phyloP scores from a whole-genome alignment of 2,113 vertebrate species.

The Nesoenas mayeri region DNA sequence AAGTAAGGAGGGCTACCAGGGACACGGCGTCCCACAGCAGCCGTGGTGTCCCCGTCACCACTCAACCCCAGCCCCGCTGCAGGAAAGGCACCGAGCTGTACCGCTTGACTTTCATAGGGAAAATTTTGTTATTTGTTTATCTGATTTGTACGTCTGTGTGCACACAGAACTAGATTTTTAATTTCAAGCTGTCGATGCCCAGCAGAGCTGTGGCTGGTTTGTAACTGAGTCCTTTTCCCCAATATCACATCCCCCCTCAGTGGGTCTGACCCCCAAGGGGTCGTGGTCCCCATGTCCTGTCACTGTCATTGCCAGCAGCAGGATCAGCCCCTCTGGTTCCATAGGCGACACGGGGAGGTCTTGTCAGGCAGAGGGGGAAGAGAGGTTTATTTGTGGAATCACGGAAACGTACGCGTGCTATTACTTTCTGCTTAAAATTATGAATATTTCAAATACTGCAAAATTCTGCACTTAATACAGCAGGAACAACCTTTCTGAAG shows the following conservation, averaged over 20 bases:
- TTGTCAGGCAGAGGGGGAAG: too few species aligned
- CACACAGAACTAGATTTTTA: too few species aligned
- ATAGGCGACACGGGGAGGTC: fast-evolving
- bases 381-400: background rate
- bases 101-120: too few species aligned
- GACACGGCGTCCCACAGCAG: too few species aligned
- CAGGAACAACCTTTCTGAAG: background rate
- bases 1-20: too few species aligned
- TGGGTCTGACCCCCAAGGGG: background rate
- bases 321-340: fast-evolving
- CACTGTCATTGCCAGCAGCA: fast-evolving
- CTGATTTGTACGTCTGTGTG: too few species aligned
- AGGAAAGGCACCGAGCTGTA: too few species aligned
- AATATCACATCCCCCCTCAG: fast-evolving
- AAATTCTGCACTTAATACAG: background rate
- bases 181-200: too few species aligned
- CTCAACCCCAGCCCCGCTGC: too few species aligned
- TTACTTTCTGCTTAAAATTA: background rate
- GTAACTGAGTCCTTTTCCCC: fast-evolving
- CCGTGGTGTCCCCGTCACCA: too few species aligned
- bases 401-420: fast-evolving
- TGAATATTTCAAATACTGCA: background rate
- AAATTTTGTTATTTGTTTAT: too few species aligned
- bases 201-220: background rate
- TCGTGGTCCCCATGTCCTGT: background rate